These are phyloP conservation scores for Galeopterus variegatus DNA, from an alignment of 2,113 vertebrate species.

Conservation along the genomic window DNA sequence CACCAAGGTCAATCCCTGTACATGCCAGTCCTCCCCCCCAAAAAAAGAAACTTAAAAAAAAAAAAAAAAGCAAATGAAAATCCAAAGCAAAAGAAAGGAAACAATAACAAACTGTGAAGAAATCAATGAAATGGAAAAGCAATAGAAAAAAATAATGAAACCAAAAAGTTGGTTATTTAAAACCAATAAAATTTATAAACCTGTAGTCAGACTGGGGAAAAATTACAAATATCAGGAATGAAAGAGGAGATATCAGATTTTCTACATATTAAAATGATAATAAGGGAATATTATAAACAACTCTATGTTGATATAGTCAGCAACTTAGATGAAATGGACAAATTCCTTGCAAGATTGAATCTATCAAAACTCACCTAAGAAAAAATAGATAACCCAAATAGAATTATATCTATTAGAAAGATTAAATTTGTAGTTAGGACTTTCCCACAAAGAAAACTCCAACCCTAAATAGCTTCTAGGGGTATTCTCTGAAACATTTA, in stretches of 20 bases:
- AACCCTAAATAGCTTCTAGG: neutral
- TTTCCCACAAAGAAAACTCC: neutral
- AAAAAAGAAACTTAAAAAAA: too few relatives aligned
- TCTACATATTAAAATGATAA: neutral
- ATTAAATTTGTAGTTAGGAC: conserved; percentile 21
- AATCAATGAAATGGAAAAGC: neutral
- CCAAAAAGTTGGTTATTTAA: neutral
- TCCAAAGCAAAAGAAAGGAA: neutral
- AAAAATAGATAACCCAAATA: too few relatives aligned
- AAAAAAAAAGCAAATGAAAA: neutral
- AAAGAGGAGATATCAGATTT: neutral
- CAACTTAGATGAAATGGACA: conserved; percentile 1
- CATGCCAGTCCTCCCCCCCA: too few relatives aligned
- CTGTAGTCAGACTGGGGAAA: neutral
- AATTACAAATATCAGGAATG: neutral
- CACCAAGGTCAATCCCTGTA: too few relatives aligned
- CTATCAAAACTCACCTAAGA: too few relatives aligned
- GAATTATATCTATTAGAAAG: neutral
- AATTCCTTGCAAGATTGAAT: too few relatives aligned
- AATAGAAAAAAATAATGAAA: neutral
- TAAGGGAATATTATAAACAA: neutral
- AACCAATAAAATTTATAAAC: neutral
- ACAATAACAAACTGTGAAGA: neutral
- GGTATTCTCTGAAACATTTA: neutral
- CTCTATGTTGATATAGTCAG: neutral